Percentiles rank a stretch among this genome's conserved stretches.
These are phyloP conservation scores for Geotrupes spiniger DNA, from an alignment of 2,888 invertebrate species.

Conservation along the genomic window DNA sequence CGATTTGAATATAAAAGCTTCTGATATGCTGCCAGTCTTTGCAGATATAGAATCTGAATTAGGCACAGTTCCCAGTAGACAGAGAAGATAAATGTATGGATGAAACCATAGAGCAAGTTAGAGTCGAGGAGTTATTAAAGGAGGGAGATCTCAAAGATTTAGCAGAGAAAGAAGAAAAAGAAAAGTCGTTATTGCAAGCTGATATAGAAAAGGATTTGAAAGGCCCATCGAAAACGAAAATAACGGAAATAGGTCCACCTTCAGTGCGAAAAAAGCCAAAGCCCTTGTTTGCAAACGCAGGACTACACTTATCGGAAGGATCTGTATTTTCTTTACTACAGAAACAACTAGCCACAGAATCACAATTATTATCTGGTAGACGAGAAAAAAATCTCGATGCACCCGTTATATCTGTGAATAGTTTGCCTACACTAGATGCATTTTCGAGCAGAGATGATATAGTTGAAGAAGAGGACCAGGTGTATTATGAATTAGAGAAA, in stretches of 20 bases:
- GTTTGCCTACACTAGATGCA: slow-evolving; percentile 78
- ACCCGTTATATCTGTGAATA: slow-evolving; percentile 75
- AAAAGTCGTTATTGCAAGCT: slow-evolving; percentile 43
- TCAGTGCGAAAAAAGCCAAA: slow-evolving; percentile 68
- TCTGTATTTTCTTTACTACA: slow-evolving; percentile 73
- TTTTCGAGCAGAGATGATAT: slow-evolving; percentile 89
- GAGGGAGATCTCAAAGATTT: slow-evolving; percentile 31
- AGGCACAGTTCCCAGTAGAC: slow-evolving; percentile 41
- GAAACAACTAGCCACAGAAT: slow-evolving; percentile 73
- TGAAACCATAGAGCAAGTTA: slow-evolving; percentile 49
- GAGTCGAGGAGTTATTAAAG: slow-evolving; percentile 41
- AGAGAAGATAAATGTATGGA: slow-evolving; percentile 43
- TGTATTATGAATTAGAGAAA: slow-evolving; percentile 4
- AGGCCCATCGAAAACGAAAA: slow-evolving; percentile 54
- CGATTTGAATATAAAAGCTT: slow-evolving; percentile 60
- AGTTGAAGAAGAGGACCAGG: slow-evolving; percentile 67
- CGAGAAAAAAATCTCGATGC: slow-evolving; percentile 83
- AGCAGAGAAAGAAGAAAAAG: slow-evolving; percentile 41
- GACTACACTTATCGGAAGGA: slow-evolving; percentile 80
- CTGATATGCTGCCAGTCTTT: slow-evolving; percentile 52
- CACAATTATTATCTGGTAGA: slow-evolving; percentile 66
- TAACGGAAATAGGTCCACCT: slow-evolving; percentile 67
- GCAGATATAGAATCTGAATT: slow-evolving; percentile 39
- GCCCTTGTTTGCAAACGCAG: slow-evolving; percentile 77
- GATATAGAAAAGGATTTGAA: slow-evolving; percentile 47